Evolutionary conservation across 2,797 vertebrate genomes (phyloP).

Genomic region (Agapornis canus): DNA sequence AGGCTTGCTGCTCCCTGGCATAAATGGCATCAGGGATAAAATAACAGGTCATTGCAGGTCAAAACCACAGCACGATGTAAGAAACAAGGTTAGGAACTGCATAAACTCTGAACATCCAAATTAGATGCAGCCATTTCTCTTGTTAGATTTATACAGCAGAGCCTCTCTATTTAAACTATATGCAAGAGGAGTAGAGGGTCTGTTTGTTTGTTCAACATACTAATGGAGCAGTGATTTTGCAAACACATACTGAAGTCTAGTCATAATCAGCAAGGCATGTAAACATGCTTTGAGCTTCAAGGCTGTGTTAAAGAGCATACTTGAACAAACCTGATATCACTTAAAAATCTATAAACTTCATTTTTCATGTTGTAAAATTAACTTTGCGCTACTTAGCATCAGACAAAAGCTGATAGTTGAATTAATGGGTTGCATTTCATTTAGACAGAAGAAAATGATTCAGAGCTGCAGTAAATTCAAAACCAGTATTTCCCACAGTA

Average conservation of each 20-base stretch:
- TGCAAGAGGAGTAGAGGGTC: neutral
- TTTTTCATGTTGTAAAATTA: neutral
- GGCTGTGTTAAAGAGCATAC: neutral
- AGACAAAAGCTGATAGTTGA: neutral
- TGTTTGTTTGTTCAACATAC: neutral
- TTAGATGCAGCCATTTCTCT: neutral
- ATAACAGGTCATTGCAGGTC: neutral
- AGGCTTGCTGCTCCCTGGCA: neutral
- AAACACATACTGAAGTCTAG: neutral
- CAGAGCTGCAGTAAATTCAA: neutral
- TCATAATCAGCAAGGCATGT: neutral
- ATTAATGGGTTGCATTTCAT: neutral
- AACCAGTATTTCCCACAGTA: neutral
- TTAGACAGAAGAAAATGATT: neutral
- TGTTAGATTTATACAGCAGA: neutral
- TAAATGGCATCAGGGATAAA: neutral
- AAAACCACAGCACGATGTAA: fast-evolving
- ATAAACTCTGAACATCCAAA: neutral
- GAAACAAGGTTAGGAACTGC: neutral
- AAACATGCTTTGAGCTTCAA: neutral
- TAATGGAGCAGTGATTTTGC: neutral
- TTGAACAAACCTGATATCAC: neutral
- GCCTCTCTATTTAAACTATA: fast-evolving
- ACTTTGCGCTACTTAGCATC: neutral
- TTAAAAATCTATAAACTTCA: neutral